A percentile compares a stretch with the other conserved stretches of the same genome.
These are phyloP conservation scores for Festucalex cinctus DNA, from an alignment of 2,113 vertebrate species.

Conservation along the genomic window DNA sequence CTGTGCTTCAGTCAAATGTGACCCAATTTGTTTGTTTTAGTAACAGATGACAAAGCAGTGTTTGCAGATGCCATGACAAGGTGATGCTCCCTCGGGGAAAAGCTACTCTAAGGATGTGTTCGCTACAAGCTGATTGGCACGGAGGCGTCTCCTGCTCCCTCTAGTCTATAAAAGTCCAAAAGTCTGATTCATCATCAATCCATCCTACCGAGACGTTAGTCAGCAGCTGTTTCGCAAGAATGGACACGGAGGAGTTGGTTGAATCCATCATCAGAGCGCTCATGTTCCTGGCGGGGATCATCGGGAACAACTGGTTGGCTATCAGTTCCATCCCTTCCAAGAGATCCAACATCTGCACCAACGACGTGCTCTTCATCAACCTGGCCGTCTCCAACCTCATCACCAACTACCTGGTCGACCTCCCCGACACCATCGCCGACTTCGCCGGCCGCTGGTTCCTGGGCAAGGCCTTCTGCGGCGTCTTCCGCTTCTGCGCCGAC, in stretches of 20 bases:
- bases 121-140: neutral
- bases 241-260: constrained; percentile 45
- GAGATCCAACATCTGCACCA: constrained; percentile 54
- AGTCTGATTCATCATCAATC: neutral
- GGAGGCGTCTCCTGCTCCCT: constrained; percentile 11
- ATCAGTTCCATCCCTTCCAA: constrained; percentile 53
- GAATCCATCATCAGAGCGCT: constrained; percentile 52
- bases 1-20: neutral
- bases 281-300: constrained; percentile 68
- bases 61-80: neutral
- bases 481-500: constrained; percentile 64
- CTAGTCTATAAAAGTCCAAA: constrained; percentile 26
- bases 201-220: neutral
- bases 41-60: no score
- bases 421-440: constrained; percentile 64
- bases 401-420: constrained; percentile 74
- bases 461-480: constrained; percentile 56
- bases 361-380: constrained; percentile 72
- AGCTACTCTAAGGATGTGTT: neutral
- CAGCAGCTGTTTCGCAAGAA: constrained; percentile 10
- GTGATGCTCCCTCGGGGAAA: neutral
- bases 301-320: constrained; percentile 72
- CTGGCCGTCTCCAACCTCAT: constrained; percentile 75
- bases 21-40: no score
- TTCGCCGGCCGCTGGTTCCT: constrained; percentile 61